Evolutionary conservation across 2,888 invertebrate genomes (phyloP).

Genomic region (Latheticus oryzae): DNA sequence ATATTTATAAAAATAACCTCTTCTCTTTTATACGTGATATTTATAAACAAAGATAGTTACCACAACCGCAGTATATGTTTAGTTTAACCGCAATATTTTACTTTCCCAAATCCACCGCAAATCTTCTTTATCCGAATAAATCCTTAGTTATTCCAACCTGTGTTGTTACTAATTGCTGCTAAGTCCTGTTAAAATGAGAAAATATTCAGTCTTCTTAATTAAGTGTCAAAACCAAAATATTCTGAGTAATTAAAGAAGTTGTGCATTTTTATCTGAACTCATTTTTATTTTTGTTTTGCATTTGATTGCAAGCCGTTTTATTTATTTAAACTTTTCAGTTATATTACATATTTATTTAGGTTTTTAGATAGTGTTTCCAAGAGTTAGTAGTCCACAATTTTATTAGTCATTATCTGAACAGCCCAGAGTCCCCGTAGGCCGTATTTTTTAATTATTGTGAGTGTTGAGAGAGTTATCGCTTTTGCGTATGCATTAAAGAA

Average conservation of each 20-base stretch:
- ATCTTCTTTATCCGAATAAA: constrained; percentile 24
- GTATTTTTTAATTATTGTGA: constrained; percentile 42
- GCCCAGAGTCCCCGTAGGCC: constrained; percentile 5
- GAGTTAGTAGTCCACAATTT: constrained; percentile 4
- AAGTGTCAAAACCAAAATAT: constrained; percentile 37
- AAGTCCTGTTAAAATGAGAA: constrained; percentile 15
- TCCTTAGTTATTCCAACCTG: constrained; percentile 9
- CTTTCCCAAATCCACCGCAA: constrained; percentile 21
- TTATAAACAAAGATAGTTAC: no score
- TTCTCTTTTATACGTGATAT: no score
- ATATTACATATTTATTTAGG: constrained; percentile 2
- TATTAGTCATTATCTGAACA: constrained; percentile 20
- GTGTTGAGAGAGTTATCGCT: constrained; percentile 39
- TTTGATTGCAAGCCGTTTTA: not conserved
- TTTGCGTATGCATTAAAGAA: constrained; percentile 45
- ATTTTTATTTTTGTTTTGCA: not conserved
- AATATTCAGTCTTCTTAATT: constrained; percentile 34
- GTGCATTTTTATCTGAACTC: not conserved
- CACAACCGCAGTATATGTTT: no score
- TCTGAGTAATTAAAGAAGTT: constrained; percentile 27
- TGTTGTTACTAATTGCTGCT: constrained; percentile 21
- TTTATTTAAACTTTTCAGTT: constrained; percentile 1
- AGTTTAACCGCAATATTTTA: no score
- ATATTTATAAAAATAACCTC: no score
- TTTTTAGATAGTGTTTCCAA: not conserved